Evolutionary conservation across 2,113 vertebrate genomes (phyloP).

Genomic region (Pseudolaguvia tuberculata): DNA sequence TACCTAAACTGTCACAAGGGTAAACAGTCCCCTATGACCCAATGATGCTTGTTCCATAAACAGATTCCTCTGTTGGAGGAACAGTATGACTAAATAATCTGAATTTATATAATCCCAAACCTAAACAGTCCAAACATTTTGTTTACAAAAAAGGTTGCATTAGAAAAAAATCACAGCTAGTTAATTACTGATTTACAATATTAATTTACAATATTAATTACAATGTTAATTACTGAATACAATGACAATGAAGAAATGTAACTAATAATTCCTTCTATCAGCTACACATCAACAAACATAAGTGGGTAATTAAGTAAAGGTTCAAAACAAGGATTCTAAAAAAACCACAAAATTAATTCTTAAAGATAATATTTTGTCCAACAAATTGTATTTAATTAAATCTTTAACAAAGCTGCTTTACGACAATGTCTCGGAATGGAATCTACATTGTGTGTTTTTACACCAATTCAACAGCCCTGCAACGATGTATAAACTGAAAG

Average conservation of each 20-base stretch:
- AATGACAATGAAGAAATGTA: neutral
- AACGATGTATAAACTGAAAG: conserved; percentile 17
- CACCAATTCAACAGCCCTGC: neutral
- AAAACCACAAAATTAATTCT: conserved; percentile 41
- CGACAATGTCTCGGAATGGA: too few relatives aligned
- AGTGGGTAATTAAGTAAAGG: conserved; percentile 57
- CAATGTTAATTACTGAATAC: too few relatives aligned
- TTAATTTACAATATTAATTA: too few relatives aligned
- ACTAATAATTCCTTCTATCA: neutral
- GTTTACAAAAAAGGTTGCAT: conserved; percentile 10
- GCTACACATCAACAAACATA: conserved; percentile 49
- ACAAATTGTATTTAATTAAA: too few relatives aligned
- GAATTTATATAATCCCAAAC: neutral
- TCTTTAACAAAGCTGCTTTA: too few relatives aligned
- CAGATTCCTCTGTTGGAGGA: too few relatives aligned
- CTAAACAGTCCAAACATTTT: conserved; percentile 10
- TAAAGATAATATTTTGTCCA: conserved; percentile 22
- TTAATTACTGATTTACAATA: neutral
- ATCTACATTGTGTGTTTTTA: too few relatives aligned
- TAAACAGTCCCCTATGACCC: too few relatives aligned
- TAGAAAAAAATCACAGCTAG: neutral
- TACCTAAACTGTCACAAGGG: too few relatives aligned
- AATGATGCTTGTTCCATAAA: conserved; percentile 38
- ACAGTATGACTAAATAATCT: too few relatives aligned
- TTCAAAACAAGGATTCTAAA: neutral